These are phyloP conservation scores for Xanthia togata DNA, from an alignment of 2,888 invertebrate species.

Conservation along the genomic window DNA sequence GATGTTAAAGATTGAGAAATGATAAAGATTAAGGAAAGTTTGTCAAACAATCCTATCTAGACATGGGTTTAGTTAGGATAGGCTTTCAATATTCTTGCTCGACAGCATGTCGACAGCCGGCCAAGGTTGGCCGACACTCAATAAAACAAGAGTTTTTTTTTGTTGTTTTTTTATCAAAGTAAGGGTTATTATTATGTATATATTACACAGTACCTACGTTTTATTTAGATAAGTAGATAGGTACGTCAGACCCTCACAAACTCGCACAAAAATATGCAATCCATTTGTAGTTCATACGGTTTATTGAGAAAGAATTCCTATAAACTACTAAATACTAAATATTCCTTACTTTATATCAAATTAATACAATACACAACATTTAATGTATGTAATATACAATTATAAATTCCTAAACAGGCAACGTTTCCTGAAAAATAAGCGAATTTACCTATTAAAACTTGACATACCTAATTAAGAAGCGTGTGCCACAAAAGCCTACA, in stretches of 20 bases:
- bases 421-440: background rate
- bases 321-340: background rate
- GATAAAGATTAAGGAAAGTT: background rate
- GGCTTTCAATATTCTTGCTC: background rate
- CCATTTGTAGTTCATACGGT: background rate
- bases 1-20: too few relatives aligned
- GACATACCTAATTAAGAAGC: background rate
- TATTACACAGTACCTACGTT: background rate
- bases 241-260: background rate
- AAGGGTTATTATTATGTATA: background rate
- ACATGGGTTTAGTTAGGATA: background rate
- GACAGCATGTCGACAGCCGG: background rate
- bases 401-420: background rate
- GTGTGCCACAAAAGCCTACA: background rate
- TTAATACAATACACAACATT: background rate
- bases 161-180: background rate
- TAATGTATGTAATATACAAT: background rate
- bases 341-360: background rate
- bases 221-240: background rate
- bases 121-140: too few relatives aligned
- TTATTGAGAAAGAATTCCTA: background rate
- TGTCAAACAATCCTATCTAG: background rate
- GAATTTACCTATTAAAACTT: constrained; percentile 2
- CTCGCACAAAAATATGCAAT: background rate
- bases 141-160: background rate